Base-by-base conservation (phyloP, 2,888 invertebrate genomes). In the Callosobruchus maculatus region DNA sequence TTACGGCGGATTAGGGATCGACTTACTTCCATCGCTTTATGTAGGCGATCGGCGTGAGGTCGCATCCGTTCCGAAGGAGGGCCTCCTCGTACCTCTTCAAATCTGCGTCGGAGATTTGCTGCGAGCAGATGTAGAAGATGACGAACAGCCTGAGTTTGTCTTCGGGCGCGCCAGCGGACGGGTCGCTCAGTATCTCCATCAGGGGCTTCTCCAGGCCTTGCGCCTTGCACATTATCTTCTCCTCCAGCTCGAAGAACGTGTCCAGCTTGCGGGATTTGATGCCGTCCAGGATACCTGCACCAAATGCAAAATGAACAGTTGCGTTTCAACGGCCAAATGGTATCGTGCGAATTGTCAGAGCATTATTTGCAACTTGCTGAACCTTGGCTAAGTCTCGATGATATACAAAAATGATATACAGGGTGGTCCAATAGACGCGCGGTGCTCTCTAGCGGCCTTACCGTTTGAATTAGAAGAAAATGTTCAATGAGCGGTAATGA, bases 231-330 rank as follows among this genome's bases (percentile, higher is more conserved):
- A 99, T 96, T 70, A 99, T 93, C 87, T 98, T 99, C 85, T 99
- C 99, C 89, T 99, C 99, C 75, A 97, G 89, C 88, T 99, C 99
- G 85, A 99, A 99, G 84, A 96, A 97, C 0, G 97, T 95, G 86
- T 99, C 99, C 72, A 99, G 88, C 79, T 98, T 93, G 72, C 98
- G 90, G 0, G 93, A 92, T 89, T 98, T 97, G 70, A 97, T 96
- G 72, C 90, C 91, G 87, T 95, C 95, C 74, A 96, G 87, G 80
- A 96, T 94, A 18, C 93, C 93, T 89, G 84, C n/a, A n/a, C n/a
- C n/a, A n/a, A n/a, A n/a, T n/a, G n/a, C n/a, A n/a, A n/a, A n/a
- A n/a, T n/a, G n/a, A n/a, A n/a, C n/a, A n/a, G n/a, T n/a, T n/a
- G n/a, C n/a, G n/a, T n/a, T n/a, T n/a, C n/a, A n/a, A n/a, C n/a